A percentile compares a stretch with the other conserved stretches of the same genome.
Conservation (phyloP, 2,888 invertebrate genomes). For the Xestia xanthographa region DNA sequence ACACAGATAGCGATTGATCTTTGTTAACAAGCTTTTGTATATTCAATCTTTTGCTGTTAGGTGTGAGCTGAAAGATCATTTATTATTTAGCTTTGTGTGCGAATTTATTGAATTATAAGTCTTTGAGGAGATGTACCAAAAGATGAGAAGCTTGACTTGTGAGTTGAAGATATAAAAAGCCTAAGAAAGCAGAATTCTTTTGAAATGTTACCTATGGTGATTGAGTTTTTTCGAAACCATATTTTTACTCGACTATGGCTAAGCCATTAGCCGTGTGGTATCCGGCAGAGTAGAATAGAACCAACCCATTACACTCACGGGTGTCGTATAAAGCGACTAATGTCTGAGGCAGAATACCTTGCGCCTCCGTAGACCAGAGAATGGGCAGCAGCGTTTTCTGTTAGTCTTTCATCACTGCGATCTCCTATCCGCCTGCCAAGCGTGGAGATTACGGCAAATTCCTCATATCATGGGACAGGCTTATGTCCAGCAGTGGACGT, state of each 20-base stretch:
- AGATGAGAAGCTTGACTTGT: neutral
- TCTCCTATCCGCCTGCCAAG: too few species aligned
- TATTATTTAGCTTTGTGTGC: conserved; percentile 28
- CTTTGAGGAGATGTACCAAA: neutral
- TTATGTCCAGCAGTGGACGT: too few species aligned
- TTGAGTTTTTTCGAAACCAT: neutral
- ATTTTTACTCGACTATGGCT: neutral
- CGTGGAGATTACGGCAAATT: too few species aligned
- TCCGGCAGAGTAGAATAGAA: too few species aligned
- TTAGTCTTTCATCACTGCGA: too few species aligned
- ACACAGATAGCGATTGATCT: conserved; percentile 58
- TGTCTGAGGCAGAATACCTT: too few species aligned
- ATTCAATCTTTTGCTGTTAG: conserved; percentile 60
- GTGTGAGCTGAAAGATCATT: conserved; percentile 50
- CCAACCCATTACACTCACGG: too few species aligned
- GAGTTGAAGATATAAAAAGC: neutral
- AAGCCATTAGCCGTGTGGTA: too few species aligned
- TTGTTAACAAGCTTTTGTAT: conserved; percentile 64
- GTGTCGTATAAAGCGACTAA: too few species aligned
- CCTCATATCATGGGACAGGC: too few species aligned
- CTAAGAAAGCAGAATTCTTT: neutral
- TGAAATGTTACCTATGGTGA: neutral
- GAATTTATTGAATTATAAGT: conserved; percentile 20
- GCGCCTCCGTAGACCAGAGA: too few species aligned
- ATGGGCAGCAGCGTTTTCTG: too few species aligned